Percentiles rank a stretch among this genome's conserved stretches.
Conservation (phyloP, 2,888 invertebrate species). For the Fabriciana adippe region DNA sequence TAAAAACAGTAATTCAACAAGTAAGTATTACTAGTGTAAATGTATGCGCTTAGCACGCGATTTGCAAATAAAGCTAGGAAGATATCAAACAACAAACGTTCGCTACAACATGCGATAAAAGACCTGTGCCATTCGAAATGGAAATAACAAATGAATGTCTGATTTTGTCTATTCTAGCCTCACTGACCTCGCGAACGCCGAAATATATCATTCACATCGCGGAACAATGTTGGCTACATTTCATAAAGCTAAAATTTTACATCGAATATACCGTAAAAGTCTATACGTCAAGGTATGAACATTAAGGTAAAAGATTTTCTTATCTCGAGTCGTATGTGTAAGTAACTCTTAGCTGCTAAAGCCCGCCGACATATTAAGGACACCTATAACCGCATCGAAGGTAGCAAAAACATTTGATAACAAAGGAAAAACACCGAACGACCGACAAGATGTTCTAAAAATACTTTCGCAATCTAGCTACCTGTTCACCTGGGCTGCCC, state of each 20-base stretch:
- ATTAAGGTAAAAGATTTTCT: constrained; percentile 40
- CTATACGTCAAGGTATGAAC: constrained; percentile 22
- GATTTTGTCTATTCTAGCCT: constrained; percentile 52
- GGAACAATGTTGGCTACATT: constrained; percentile 3
- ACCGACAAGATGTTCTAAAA: constrained; percentile 80
- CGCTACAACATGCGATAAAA: constrained; percentile 72
- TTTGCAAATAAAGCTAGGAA: constrained; percentile 77
- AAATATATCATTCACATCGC: constrained; percentile 18
- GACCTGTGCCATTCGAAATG: constrained; percentile 62
- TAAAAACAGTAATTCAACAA: constrained; percentile 69
- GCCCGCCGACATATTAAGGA: constrained; percentile 55
- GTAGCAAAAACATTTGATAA: constrained; percentile 72
- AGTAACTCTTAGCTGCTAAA: constrained; percentile 38
- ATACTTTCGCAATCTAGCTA: constrained; percentile 80
- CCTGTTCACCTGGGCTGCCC: constrained; percentile 80
- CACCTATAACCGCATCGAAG: constrained; percentile 59
- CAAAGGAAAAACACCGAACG: constrained; percentile 79
- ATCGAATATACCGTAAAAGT: constrained; percentile 14
- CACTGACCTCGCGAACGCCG: constrained; percentile 40
- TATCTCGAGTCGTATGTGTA: constrained; percentile 36
- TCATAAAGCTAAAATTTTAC: constrained; percentile 7
- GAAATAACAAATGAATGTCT: constrained; percentile 67
- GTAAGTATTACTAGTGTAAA: constrained; percentile 61
- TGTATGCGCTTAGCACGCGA: constrained; percentile 67
- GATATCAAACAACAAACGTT: constrained; percentile 71